phyloP scores from a whole-genome alignment of 2,113 vertebrate species.

The Microcebus lehilahytsara region DNA sequence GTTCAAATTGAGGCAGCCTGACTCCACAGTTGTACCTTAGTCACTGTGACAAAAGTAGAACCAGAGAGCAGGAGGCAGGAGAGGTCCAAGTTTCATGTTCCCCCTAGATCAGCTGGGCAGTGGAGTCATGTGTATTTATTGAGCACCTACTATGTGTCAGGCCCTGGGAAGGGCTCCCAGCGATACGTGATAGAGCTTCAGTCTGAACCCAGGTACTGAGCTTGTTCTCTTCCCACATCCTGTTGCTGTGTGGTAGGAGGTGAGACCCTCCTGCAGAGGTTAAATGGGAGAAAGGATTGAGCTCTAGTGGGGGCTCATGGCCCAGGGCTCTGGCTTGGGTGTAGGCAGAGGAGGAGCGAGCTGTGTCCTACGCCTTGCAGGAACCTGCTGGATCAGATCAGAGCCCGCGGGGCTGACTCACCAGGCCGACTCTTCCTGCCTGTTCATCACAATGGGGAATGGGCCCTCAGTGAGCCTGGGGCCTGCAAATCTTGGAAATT shows the following conservation, averaged over 20 bases:
- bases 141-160: background rate
- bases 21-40: background rate
- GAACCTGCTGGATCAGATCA: background rate
- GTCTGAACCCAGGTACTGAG: background rate
- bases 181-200: background rate
- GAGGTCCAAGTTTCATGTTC: background rate
- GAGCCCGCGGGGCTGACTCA: background rate
- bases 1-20: background rate
- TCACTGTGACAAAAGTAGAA: background rate
- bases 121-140: background rate
- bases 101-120: background rate
- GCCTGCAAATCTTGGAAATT: slow-evolving; percentile 62
- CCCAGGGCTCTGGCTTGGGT: background rate
- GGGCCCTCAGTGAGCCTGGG: background rate
- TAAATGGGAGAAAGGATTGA: background rate
- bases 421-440: background rate
- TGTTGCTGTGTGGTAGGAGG: accelerated
- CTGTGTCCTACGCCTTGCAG: background rate
- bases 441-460: background rate
- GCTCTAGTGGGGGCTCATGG: no score
- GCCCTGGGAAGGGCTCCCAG: background rate
- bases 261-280: background rate
- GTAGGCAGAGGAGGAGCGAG: background rate
- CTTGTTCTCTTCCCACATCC: background rate
- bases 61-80: background rate